These are phyloP conservation scores for Lamproptera curius DNA, from an alignment of 2,888 invertebrate species.

Conservation along the genomic window DNA sequence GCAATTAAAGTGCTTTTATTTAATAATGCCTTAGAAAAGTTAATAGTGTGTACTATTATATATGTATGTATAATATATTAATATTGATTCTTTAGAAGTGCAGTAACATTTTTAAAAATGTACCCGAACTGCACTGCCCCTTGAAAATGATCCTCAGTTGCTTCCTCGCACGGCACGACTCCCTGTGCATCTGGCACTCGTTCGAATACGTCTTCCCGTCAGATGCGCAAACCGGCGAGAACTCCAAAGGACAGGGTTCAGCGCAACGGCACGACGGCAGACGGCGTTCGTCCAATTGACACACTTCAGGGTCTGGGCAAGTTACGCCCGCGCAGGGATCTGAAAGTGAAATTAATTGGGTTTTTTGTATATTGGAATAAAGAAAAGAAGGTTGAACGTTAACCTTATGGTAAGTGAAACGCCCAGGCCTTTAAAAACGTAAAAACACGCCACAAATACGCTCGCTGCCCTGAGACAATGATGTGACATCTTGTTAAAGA, in stretches of 20 bases:
- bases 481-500: too few species aligned
- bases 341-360: conserved; percentile 60
- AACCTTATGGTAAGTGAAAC: too few species aligned
- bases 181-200: conserved; percentile 89
- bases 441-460: not conserved
- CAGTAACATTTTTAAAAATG: too few species aligned
- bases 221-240: conserved; percentile 87
- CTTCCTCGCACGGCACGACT: conserved; percentile 87
- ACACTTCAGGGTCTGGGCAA: conserved; percentile 90
- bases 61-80: too few species aligned
- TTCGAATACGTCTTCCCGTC: conserved; percentile 91
- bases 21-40: too few species aligned
- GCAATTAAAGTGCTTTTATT: too few species aligned
- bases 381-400: too few species aligned
- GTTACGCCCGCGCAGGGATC: conserved; percentile 91
- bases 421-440: too few species aligned
- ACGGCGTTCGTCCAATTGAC: conserved; percentile 88
- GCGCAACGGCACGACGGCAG: conserved; percentile 90
- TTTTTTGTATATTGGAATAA: too few species aligned
- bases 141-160: conserved; percentile 87
- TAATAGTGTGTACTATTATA: too few species aligned
- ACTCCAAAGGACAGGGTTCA: conserved; percentile 87
- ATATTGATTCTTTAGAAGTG: too few species aligned
- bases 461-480: not conserved
- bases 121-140: conserved; percentile 90